These are phyloP conservation scores for Lasioglossum zephyrum DNA, from an alignment of 2,888 invertebrate species.

Conservation along the genomic window DNA sequence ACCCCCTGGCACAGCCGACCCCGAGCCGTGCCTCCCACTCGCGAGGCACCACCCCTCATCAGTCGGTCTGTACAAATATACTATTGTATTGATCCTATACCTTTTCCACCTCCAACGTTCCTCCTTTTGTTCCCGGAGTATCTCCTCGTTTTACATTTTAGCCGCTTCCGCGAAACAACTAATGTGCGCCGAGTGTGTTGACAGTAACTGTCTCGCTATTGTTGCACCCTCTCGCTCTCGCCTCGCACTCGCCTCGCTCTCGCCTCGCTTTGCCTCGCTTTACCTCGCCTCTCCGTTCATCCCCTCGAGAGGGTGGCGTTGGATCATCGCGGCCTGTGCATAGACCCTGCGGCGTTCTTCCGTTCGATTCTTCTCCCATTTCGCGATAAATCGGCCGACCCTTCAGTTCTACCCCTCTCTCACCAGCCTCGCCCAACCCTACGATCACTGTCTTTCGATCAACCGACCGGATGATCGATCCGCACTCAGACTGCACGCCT, in stretches of 20 bases:
- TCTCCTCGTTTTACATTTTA: conserved; percentile 79
- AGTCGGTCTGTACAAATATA: conserved; percentile 80
- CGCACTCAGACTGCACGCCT: not conserved
- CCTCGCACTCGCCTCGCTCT: conserved; percentile 37
- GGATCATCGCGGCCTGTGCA: conserved; percentile 70
- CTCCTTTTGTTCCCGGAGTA: conserved; percentile 78
- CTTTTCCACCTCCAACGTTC: conserved; percentile 67
- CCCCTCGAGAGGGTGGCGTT: conserved; percentile 45
- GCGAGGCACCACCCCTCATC: conserved; percentile 78
- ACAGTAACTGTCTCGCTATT: conserved; percentile 77
- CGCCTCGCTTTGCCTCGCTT: conserved; percentile 45
- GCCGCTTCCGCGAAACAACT: conserved; percentile 81
- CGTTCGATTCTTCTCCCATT: conserved; percentile 75
- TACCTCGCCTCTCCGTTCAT: conserved; percentile 21
- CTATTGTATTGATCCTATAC: conserved; percentile 81
- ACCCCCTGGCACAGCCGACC: conserved; percentile 59
- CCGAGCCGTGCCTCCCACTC: conserved; percentile 70
- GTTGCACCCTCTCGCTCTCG: conserved; percentile 69
- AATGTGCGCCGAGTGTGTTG: conserved; percentile 78
- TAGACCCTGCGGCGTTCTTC: conserved; percentile 73
- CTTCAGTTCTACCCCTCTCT: conserved; percentile 12
- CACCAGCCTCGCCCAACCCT: not conserved
- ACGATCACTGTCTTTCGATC: conserved; percentile 26
- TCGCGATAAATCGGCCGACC: conserved; percentile 75
- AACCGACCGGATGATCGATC: conserved; percentile 20